These are phyloP conservation scores for Tachyglossus aculeatus DNA, from an alignment of 2,797 vertebrate species.

Conservation along the genomic window DNA sequence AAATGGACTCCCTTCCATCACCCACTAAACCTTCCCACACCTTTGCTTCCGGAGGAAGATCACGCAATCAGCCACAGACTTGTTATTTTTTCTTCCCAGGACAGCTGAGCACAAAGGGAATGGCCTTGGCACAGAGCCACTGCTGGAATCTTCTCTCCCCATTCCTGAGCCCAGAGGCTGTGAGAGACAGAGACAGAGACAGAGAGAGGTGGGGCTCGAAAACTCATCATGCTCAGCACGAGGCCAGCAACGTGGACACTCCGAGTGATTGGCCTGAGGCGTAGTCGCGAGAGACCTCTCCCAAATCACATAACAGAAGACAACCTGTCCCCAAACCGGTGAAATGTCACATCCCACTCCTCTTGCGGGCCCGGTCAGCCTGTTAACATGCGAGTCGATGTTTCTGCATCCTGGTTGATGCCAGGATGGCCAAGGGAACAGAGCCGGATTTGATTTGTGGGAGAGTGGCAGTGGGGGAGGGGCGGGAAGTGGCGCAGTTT, in stretches of 20 bases:
- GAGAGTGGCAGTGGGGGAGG: slow-evolving; percentile 28
- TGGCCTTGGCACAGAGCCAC: neutral
- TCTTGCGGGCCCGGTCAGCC: slow-evolving; percentile 12
- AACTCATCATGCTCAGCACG: no score
- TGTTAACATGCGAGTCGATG: slow-evolving; percentile 25
- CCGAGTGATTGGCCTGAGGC: slow-evolving; percentile 12
- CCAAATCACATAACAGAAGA: slow-evolving; percentile 18
- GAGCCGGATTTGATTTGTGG: slow-evolving; percentile 30
- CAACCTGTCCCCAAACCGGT: slow-evolving; percentile 20
- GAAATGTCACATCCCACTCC: slow-evolving; percentile 1
- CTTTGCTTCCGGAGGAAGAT: neutral
- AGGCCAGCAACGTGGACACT: slow-evolving; percentile 8
- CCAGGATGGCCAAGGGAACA: slow-evolving; percentile 30
- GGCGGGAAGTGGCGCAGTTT: no score
- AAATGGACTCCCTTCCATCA: neutral
- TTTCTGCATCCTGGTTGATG: slow-evolving; percentile 4
- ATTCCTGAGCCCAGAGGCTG: no score
- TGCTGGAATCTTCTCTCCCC: neutral
- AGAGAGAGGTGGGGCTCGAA: no score
- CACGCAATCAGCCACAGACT: neutral
- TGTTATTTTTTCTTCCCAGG: neutral
- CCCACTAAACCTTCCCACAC: neutral
- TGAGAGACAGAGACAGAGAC: no score
- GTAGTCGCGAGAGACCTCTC: neutral
- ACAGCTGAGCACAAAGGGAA: neutral